A percentile compares a stretch with the other conserved stretches of the same genome.
These are phyloP conservation scores for Gambusia yucatana DNA, from an alignment of 2,797 vertebrate species.

Conservation along the genomic window DNA sequence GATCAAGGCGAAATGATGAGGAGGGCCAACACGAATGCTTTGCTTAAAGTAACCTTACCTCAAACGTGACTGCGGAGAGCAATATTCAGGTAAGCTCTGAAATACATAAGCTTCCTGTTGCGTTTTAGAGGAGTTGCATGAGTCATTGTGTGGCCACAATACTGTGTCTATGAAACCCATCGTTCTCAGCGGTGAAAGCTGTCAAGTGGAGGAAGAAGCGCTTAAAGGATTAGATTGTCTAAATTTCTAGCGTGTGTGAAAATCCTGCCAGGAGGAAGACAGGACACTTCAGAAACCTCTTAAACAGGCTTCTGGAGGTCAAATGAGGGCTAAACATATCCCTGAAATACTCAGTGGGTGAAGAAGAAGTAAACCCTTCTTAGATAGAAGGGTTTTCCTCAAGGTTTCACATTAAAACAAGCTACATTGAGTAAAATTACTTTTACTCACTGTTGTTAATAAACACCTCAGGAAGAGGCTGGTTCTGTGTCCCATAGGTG, in stretches of 20 bases:
- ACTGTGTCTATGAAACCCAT: background rate
- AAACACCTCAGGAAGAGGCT: background rate
- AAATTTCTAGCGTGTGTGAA: constrained; percentile 2
- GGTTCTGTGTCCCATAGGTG: background rate
- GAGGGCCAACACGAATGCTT: background rate
- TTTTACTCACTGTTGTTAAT: background rate
- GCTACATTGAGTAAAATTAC: background rate
- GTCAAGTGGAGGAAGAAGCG: constrained; percentile 1
- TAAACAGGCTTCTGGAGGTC: constrained; percentile 1
- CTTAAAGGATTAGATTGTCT: constrained; percentile 10
- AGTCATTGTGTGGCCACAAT: background rate
- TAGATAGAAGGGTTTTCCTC: background rate
- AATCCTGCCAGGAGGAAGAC: background rate
- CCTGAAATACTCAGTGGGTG: background rate
- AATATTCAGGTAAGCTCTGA: background rate
- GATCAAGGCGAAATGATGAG: background rate
- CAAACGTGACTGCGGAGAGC: background rate
- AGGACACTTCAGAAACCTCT: constrained; percentile 3
- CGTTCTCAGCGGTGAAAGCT: background rate
- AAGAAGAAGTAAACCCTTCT: background rate
- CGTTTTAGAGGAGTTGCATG: background rate
- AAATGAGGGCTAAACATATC: background rate
- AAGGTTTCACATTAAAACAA: background rate
- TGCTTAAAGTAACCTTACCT: background rate
- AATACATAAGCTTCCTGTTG: background rate